phyloP scores from a whole-genome alignment of 2,113 vertebrate genomes.

The Labeo catla region DNA sequence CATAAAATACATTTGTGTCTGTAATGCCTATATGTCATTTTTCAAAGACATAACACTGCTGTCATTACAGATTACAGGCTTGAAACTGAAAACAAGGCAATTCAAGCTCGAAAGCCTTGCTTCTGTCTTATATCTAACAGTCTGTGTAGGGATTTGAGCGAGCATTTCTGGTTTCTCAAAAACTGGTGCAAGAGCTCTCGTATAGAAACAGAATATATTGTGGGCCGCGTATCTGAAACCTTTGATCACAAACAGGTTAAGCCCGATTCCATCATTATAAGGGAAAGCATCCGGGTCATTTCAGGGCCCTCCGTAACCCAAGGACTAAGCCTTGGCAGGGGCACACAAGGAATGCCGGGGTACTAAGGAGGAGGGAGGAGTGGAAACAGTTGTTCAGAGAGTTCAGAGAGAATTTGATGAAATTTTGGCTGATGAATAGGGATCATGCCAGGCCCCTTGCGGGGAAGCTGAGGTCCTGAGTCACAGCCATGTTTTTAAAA shows the following conservation, averaged over 20 bases:
- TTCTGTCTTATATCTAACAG: conserved; percentile 24
- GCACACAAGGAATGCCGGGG: not conserved
- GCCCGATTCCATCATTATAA: conserved; percentile 73
- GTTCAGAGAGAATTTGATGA: conserved; percentile 66
- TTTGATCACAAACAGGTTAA: conserved; percentile 68
- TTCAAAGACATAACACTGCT: conserved; percentile 3
- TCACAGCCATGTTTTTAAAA: not conserved
- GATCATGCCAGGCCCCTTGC: conserved; percentile 40
- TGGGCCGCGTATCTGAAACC: not conserved
- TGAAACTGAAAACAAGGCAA: conserved; percentile 30
- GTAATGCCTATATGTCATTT: not conserved
- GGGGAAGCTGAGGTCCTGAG: conserved; percentile 33
- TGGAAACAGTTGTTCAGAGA: conserved; percentile 48
- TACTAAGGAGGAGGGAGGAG: conserved; percentile 11
- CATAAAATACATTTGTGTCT: not conserved
- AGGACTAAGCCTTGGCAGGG: conserved; percentile 50
- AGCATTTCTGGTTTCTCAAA: not conserved
- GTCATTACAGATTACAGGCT: not conserved
- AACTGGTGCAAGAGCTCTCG: not conserved
- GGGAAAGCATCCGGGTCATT: conserved; percentile 68
- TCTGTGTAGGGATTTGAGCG: not conserved
- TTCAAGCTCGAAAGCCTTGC: not conserved
- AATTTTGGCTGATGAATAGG: conserved; percentile 56
- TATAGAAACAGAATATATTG: not conserved
- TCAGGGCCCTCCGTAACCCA: not conserved